Conservation (phyloP, 2,113 vertebrate species). For the Oenanthe melanoleuca region DNA sequence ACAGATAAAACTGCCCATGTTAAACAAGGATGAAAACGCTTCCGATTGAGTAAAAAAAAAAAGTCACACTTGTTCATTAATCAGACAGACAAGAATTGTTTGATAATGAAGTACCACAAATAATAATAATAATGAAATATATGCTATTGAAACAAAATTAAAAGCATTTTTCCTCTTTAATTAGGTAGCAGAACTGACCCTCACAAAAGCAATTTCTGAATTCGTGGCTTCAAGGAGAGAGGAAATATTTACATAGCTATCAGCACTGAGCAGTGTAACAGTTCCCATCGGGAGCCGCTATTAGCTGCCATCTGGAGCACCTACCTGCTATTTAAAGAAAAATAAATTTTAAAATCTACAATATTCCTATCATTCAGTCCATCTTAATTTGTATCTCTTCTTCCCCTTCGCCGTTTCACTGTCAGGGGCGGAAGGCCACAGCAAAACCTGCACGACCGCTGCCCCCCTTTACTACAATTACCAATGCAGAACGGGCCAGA, state of each 20-base stretch:
- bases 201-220: not conserved
- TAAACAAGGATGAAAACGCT: not conserved
- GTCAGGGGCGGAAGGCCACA: not conserved
- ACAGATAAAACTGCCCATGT: not conserved
- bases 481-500: accelerated
- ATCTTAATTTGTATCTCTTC: not conserved
- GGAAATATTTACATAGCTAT: accelerated
- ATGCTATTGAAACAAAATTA: not conserved
- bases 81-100: not conserved
- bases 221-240: not conserved
- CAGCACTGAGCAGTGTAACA: not conserved
- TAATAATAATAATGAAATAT: not conserved
- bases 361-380: not conserved
- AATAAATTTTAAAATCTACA: not conserved
- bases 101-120: not conserved
- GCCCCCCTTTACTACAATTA: not conserved
- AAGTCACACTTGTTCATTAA: not conserved
- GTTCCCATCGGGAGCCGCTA: accelerated
- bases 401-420: not conserved
- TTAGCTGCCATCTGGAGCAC: not conserved
- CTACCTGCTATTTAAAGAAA: not conserved
- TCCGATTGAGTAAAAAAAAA: not conserved
- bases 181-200: not conserved
- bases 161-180: not conserved
- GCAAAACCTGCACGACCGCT: accelerated